Evolutionary conservation across 2,113 vertebrate genomes (phyloP), one percentile per base, ranked within the genome.

Genomic region (Corythaixoides concolor): DNA sequence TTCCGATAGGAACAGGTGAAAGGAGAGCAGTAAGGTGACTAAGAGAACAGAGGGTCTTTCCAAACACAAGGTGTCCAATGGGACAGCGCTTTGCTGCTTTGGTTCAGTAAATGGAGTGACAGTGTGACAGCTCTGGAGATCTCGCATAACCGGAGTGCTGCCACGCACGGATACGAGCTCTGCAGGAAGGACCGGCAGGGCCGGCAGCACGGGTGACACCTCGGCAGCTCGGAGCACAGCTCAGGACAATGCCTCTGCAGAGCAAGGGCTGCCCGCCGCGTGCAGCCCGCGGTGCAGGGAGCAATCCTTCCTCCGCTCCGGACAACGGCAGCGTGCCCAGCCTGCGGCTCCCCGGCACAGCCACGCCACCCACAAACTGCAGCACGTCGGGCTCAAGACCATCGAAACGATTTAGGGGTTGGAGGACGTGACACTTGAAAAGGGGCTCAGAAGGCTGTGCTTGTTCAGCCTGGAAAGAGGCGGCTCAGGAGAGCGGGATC

Each of bases 221-320:
- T 22, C 43, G 21, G 18, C 28, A 33, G 35, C 43, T 39, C 0
- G 4, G 56, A 28, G 21, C 19, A 2, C 3, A 4, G n/a, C n/a
- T 50, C 67, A 52, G 67, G 19, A 28, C 15, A 14, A 23, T 6
- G n/a, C 56, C 67, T 72, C 17, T 23, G 55, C 45, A 72, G 45
- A 39, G 35, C 8, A 24, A 30, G 27, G 16, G 41, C 78, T 68
- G 41, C 5, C 41, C 41, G 13, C 41, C 5, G 41, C 41, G 41
- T 15, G 77, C 28, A 33, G 43, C n/a, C 53, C 23, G 20, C 47
- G 22, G 41, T 12, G 12, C 43, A 17, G 19, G 56, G 30, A 43
- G 19, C 24, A 43, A 41, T n/a, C 35, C 32, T 9, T 43, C 47
- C 35, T 12, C n/a, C 24, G 3, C 14, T 49, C 55, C 41, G 10